Conservation (phyloP, 2,888 invertebrate genomes). For the Rotaria macrura region DNA sequence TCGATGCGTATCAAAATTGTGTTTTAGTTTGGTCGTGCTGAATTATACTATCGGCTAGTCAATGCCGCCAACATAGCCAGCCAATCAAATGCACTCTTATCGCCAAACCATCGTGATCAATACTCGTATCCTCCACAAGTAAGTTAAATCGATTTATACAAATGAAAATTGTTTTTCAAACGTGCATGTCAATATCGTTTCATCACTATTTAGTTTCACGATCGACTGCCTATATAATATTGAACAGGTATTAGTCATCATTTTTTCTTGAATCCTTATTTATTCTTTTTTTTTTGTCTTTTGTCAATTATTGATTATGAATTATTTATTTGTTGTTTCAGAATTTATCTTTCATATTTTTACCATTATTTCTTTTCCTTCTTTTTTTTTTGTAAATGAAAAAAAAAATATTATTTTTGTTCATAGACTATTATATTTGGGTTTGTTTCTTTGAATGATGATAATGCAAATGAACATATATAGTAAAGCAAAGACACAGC, state of each 20-base stretch:
- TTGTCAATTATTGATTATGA: too few species aligned
- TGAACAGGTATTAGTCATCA: too few species aligned
- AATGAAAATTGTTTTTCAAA: not conserved
- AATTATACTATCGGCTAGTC: constrained; percentile 44
- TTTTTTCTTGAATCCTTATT: not conserved
- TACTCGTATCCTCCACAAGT: constrained; percentile 41
- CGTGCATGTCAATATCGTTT: not conserved
- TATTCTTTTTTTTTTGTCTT: not conserved
- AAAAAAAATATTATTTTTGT: not conserved
- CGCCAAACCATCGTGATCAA: constrained; percentile 39
- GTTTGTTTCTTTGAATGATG: not conserved
- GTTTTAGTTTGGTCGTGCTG: constrained; percentile 43
- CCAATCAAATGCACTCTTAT: constrained; percentile 41
- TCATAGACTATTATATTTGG: not conserved
- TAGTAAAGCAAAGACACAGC: not conserved
- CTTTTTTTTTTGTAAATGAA: not conserved
- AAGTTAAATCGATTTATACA: not conserved
- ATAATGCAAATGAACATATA: constrained; percentile 3
- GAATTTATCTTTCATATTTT: not conserved
- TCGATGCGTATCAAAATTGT: too few species aligned
- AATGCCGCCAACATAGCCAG: constrained; percentile 42
- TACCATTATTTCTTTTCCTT: not conserved
- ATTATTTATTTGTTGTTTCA: too few species aligned
- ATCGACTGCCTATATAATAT: too few species aligned
- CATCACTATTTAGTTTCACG: not conserved